phyloP scores from a whole-genome alignment of 2,888 invertebrate genomes.

The Apotomis betuletana region DNA sequence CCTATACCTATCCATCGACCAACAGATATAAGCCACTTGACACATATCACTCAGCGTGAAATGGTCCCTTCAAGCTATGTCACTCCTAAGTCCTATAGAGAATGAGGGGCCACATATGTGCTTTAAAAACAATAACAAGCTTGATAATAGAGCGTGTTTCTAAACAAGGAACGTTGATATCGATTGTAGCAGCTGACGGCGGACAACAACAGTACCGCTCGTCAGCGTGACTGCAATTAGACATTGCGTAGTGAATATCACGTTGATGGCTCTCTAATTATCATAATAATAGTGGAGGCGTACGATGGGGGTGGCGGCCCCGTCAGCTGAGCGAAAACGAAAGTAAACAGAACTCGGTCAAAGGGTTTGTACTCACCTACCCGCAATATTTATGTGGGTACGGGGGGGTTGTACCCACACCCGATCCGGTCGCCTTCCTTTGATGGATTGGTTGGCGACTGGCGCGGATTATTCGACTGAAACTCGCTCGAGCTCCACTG shows the following conservation, averaged over 20 bases:
- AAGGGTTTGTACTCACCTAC: constrained; percentile 84
- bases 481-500: constrained; percentile 73
- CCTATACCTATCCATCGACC: constrained; percentile 14
- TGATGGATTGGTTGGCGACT: constrained; percentile 83
- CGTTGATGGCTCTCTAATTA: constrained; percentile 79
- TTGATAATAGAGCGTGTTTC: neutral
- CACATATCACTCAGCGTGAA: neutral
- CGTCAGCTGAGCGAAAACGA: constrained; percentile 84
- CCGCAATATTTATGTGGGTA: constrained; percentile 84
- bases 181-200: constrained; percentile 32
- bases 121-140: constrained; percentile 26
- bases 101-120: neutral
- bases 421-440: constrained; percentile 79
- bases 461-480: constrained; percentile 78
- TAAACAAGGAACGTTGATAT: constrained; percentile 31
- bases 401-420: constrained; percentile 72
- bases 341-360: constrained; percentile 85
- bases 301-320: constrained; percentile 72
- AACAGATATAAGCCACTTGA: constrained; percentile 4
- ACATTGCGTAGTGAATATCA: constrained; percentile 59
- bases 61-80: neutral
- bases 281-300: constrained; percentile 79
- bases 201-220: constrained; percentile 38
- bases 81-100: neutral
- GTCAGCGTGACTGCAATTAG: constrained; percentile 56